Evolutionary conservation across 2,113 vertebrate genomes (phyloP).

Genomic region (Spermophilus dauricus): DNA sequence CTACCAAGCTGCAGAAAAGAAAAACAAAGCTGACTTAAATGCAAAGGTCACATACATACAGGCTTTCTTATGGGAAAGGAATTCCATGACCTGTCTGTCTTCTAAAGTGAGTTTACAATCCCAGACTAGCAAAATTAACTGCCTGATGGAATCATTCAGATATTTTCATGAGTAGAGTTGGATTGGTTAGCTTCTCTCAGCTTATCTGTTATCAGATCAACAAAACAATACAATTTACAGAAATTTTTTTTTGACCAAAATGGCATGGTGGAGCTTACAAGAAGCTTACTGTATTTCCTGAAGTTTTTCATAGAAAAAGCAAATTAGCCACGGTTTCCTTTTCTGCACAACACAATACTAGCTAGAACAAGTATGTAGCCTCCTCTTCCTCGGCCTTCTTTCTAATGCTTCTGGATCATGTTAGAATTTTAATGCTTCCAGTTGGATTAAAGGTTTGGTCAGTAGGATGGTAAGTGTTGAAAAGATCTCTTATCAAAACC

Average conservation of each 20-base stretch:
- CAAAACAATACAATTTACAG: constrained; percentile 40
- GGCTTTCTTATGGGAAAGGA: constrained; percentile 86
- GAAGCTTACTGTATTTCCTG: neutral
- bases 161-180: constrained; percentile 41
- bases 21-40: constrained; percentile 42
- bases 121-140: constrained; percentile 47
- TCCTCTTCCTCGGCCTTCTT: neutral
- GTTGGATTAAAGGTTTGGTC: neutral
- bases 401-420: neutral
- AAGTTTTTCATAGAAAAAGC: constrained; percentile 31
- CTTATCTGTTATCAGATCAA: constrained; percentile 73
- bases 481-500: neutral
- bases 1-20: constrained; percentile 61
- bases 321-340: neutral
- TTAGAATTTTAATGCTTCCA: constrained; percentile 25
- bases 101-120: constrained; percentile 51
- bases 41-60: constrained; percentile 78
- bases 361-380: neutral
- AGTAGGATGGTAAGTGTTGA: neutral
- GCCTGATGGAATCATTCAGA: neutral
- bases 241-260: constrained; percentile 51
- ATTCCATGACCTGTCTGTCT: constrained; percentile 73
- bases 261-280: neutral
- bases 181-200: constrained; percentile 37
- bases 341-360: neutral